Evolutionary conservation across 1,140 invertebrate species (phyloP), one percentile per base, ranked within the genome.

Genomic region (Chlorops oryzae): DNA sequence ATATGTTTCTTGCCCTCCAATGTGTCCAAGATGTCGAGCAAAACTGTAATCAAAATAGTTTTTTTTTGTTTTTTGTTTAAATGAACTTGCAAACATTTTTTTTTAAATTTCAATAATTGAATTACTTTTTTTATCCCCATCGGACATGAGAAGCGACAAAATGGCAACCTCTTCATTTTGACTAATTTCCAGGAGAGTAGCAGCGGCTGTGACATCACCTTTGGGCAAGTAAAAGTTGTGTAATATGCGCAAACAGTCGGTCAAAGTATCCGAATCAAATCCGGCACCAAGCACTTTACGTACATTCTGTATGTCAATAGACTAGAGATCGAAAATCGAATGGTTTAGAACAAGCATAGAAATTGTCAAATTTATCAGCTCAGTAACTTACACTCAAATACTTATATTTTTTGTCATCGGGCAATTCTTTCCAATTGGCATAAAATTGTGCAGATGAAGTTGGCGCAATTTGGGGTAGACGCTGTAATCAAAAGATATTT

Each of bases 381-480:
- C 17, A 10, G 6, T 34, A 27, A 12, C 4, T 38, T 50, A 57
- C 48, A 35, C 52, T 58, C 32, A 58, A 47, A 44, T 71, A 71
- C 5, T 56, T 25, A 48, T 65, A 71, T 47, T 71, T 71, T 35
- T 69, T 60, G 7, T 45, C 21, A n/a, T 60, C 40, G 18, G 58
- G 37, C 2, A 71, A 35, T 40, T 69, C 68, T 41, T 64, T 71
- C 68, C 68, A 71, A 12, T 63, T 64, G 1, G 63, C 55, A 46
- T 71, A 65, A 28, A 71, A 71, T 51, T 71, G 68, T 3, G 63
- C 65, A 17, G 68, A 62, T 22, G 61, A 57, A 15, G 49, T 51
- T 6, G 68, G 68, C 5, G 59, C 32, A 2, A 55, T 42, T 6
- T 63, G 63, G 17, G 63, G n/a, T 6, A 50, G 25, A 17, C 54